These are phyloP conservation scores for Ips typographus DNA, from an alignment of 1,140 invertebrate genomes.

Conservation along the genomic window DNA sequence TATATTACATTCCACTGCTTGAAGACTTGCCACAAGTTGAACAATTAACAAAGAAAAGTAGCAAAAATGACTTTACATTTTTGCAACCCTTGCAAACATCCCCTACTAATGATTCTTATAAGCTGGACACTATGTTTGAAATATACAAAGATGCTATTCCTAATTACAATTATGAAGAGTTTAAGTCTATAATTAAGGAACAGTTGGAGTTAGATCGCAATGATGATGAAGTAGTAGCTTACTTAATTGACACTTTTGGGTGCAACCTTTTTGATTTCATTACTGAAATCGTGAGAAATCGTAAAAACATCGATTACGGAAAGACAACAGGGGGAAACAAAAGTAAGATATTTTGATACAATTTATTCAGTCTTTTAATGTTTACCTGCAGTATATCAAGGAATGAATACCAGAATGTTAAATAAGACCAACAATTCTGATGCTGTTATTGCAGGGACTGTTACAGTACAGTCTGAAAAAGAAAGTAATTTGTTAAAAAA, in stretches of 20 bases:
- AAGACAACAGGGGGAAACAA: slow-evolving; percentile 31
- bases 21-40: slow-evolving; percentile 40
- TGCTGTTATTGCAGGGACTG: slow-evolving; percentile 48
- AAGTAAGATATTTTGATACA: not conserved
- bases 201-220: slow-evolving; percentile 57
- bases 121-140: slow-evolving; percentile 39
- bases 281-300: slow-evolving; percentile 72
- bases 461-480: slow-evolving; percentile 80
- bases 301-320: slow-evolving; percentile 54
- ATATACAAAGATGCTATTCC: slow-evolving; percentile 33
- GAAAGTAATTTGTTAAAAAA: slow-evolving; percentile 81
- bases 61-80: slow-evolving; percentile 33
- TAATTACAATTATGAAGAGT: slow-evolving; percentile 38
- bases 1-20: slow-evolving; percentile 40
- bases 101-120: slow-evolving; percentile 21
- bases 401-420: no score
- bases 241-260: slow-evolving; percentile 85
- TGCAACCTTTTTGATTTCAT: slow-evolving; percentile 88
- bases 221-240: slow-evolving; percentile 79
- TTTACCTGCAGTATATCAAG: no score
- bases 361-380: no score
- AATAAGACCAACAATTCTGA: slow-evolving; percentile 2
- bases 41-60: slow-evolving; percentile 20
- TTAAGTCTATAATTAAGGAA: slow-evolving; percentile 37
- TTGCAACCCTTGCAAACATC: slow-evolving; percentile 19